Evolutionary conservation across 30 jellyfish, hydroid and myxozoan genomes (phyloP).

Genomic region (Cassiopea andromeda): DNA sequence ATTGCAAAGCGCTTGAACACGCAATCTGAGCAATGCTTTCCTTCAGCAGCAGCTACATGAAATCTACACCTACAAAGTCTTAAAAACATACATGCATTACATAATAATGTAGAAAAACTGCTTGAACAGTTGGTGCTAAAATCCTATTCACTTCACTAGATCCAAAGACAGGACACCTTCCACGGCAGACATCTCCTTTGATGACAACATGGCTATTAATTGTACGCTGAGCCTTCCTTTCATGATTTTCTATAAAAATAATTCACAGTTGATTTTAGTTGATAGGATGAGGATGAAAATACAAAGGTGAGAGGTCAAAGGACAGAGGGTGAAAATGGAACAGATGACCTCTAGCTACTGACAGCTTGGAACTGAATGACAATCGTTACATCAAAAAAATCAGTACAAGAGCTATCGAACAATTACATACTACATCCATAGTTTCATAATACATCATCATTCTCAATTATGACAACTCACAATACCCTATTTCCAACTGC

Average conservation of each 20-base stretch:
- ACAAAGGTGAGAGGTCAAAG: neutral
- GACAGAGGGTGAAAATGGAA: neutral
- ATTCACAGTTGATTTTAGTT: neutral
- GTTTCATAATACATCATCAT: too few relatives aligned
- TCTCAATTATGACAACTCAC: too few relatives aligned
- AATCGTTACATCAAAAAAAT: too few relatives aligned
- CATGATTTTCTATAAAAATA: constrained; percentile 25
- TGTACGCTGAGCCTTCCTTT: constrained; percentile 48
- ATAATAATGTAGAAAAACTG: neutral
- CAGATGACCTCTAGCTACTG: neutral
- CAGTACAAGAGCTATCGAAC: too few relatives aligned
- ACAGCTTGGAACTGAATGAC: neutral
- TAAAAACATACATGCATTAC: neutral
- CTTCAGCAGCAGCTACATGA: too few relatives aligned
- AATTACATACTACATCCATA: too few relatives aligned
- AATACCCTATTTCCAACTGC: too few relatives aligned
- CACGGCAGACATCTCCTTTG: constrained; percentile 38
- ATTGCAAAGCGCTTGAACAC: too few relatives aligned
- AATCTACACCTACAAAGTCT: neutral
- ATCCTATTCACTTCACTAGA: neutral
- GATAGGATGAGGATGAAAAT: too few relatives aligned
- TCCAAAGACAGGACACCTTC: constrained; percentile 36
- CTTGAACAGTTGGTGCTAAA: neutral
- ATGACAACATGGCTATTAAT: constrained; percentile 30
- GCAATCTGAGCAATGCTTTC: too few relatives aligned